A percentile compares a stretch with the other conserved stretches of the same genome.
These are phyloP conservation scores for Scaptomyza polygonia DNA, from an alignment of 2,888 invertebrate species.

Conservation along the genomic window DNA sequence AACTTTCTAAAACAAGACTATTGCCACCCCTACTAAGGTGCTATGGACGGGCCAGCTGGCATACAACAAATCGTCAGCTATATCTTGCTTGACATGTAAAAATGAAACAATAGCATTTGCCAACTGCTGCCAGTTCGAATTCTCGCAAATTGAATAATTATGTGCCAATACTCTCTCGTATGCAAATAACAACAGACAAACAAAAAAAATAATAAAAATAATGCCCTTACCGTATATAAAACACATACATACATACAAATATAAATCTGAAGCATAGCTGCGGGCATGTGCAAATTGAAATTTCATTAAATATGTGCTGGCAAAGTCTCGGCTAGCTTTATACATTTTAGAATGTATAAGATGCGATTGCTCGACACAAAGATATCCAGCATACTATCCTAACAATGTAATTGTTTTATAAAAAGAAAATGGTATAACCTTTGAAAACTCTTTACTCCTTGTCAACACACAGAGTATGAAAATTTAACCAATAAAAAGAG, in stretches of 20 bases:
- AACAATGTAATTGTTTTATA: too few species aligned
- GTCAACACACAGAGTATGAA: background rate
- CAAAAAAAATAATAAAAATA: too few species aligned
- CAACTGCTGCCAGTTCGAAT: conserved; percentile 38
- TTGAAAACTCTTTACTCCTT: background rate
- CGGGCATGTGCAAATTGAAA: conserved; percentile 52
- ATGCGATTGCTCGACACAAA: background rate
- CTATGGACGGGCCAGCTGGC: conserved; percentile 34
- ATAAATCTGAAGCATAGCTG: conserved; percentile 26
- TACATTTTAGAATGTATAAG: background rate
- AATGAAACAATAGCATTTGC: conserved; percentile 43
- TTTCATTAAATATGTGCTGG: conserved; percentile 43
- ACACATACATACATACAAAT: conserved; percentile 15
- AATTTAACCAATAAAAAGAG: background rate
- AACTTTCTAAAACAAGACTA: conserved; percentile 31
- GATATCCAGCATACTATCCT: conserved; percentile 1
- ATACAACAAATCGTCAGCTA: conserved; percentile 54
- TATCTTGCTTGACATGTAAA: conserved; percentile 57
- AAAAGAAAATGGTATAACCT: background rate
- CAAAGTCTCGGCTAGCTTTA: conserved; percentile 26
- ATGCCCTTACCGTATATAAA: conserved; percentile 6
- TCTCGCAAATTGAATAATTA: conserved; percentile 72
- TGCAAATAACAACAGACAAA: conserved; percentile 41
- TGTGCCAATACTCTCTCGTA: conserved; percentile 50
- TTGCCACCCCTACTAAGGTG: background rate